These are phyloP conservation scores for Rhagium mordax DNA, from an alignment of 2,888 invertebrate species.

Conservation along the genomic window DNA sequence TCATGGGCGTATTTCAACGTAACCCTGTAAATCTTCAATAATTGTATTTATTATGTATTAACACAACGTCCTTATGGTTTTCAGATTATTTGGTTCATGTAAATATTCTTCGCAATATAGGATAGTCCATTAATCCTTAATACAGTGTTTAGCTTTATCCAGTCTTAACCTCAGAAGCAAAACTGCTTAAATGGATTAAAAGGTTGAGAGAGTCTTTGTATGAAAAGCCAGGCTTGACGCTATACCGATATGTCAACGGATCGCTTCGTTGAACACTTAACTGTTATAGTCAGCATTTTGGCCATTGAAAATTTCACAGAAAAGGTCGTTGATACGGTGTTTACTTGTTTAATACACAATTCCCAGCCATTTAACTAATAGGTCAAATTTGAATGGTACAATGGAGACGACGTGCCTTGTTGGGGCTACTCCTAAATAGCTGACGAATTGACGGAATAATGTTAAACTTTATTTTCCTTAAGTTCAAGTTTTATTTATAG, in stretches of 20 bases:
- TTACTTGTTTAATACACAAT: conserved; percentile 30
- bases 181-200: conserved; percentile 44
- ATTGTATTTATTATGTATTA: too few species aligned
- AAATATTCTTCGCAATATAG: conserved; percentile 6
- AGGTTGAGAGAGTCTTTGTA: conserved; percentile 35
- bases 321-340: conserved; percentile 40
- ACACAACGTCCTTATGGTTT: not conserved
- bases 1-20: too few species aligned
- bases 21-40: too few species aligned
- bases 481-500: not conserved
- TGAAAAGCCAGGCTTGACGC: conserved; percentile 30
- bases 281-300: conserved; percentile 37
- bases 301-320: conserved; percentile 34
- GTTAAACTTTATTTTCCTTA: not conserved
- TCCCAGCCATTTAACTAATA: conserved; percentile 33
- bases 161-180: conserved; percentile 37
- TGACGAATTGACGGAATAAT: not conserved
- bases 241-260: conserved; percentile 42
- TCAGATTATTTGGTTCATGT: not conserved
- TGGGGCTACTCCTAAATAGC: conserved; percentile 4
- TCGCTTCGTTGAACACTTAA: conserved; percentile 39
- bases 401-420: conserved; percentile 2
- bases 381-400: conserved; percentile 34
- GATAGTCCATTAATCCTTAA: conserved; percentile 36
- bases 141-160: conserved; percentile 38